These are phyloP conservation scores for Hypolimnas misippus DNA, from an alignment of 2,888 invertebrate species.

Conservation along the genomic window DNA sequence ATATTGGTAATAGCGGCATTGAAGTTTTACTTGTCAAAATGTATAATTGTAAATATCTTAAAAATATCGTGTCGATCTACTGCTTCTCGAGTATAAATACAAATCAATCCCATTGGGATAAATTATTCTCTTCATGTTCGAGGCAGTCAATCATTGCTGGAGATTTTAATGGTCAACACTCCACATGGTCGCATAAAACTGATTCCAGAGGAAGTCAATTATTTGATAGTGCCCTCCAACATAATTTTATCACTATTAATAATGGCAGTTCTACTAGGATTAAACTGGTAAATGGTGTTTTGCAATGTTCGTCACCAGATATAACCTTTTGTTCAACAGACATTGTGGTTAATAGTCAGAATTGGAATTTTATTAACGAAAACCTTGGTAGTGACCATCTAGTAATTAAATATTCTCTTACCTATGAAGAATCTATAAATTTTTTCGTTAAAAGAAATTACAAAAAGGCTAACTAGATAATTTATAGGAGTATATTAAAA, in stretches of 20 bases:
- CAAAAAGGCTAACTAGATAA: not conserved
- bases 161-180: slow-evolving; percentile 23
- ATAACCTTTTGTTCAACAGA: slow-evolving; percentile 14
- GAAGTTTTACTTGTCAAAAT: slow-evolving; percentile 9
- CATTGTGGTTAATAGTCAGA: slow-evolving; percentile 2
- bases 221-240: slow-evolving; percentile 2
- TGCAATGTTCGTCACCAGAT: slow-evolving; percentile 21
- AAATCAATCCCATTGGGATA: slow-evolving; percentile 22
- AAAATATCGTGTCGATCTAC: slow-evolving; percentile 12
- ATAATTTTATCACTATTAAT: slow-evolving; percentile 13
- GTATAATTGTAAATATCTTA: slow-evolving; percentile 4
- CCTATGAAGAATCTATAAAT: not conserved
- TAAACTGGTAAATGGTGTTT: slow-evolving; percentile 9
- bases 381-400: slow-evolving; percentile 21
- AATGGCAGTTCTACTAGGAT: slow-evolving; percentile 6
- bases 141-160: slow-evolving; percentile 18
- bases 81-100: slow-evolving; percentile 15
- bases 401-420: slow-evolving; percentile 4
- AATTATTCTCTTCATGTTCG: slow-evolving; percentile 6
- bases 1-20: slow-evolving; percentile 27
- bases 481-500: not conserved
- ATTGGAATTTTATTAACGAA: slow-evolving; percentile 12
- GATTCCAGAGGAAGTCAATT: slow-evolving; percentile 19
- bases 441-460: slow-evolving; percentile 1
- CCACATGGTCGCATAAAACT: slow-evolving; percentile 14